A percentile compares a stretch with the other conserved stretches of the same genome.
phyloP scores from a whole-genome alignment of 2,888 invertebrate species.

The Caenorhabditis angaria region DNA sequence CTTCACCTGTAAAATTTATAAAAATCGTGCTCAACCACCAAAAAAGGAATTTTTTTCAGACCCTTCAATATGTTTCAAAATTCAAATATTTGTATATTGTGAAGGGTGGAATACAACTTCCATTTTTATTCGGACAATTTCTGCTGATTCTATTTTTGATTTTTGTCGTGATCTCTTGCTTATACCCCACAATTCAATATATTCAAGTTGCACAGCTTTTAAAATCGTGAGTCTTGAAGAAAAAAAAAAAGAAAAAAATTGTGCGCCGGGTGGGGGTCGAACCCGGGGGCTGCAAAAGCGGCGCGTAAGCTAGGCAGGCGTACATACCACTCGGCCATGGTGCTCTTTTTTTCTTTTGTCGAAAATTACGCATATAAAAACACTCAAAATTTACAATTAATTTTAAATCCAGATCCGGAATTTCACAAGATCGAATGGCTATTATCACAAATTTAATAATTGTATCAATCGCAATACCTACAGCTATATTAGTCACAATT shows the following conservation, averaged over 20 bases:
- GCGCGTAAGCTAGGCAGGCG: too few relatives aligned
- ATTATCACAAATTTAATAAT: neutral
- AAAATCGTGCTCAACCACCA: too few relatives aligned
- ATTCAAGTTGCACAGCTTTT: slow-evolving; percentile 24
- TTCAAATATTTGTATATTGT: slow-evolving; percentile 36
- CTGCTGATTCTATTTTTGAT: slow-evolving; percentile 18
- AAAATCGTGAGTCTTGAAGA: slow-evolving; percentile 14
- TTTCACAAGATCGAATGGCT: neutral
- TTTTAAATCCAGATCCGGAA: neutral
- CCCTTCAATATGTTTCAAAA: slow-evolving; percentile 25
- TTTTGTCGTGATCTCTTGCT: slow-evolving; percentile 30
- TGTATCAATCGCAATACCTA: neutral
- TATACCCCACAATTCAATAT: slow-evolving; percentile 25
- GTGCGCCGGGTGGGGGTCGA: too few relatives aligned
- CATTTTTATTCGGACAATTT: slow-evolving; percentile 20
- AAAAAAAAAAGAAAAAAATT: too few relatives aligned
- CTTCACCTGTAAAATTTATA: slow-evolving; percentile 31
- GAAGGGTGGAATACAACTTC: slow-evolving; percentile 32
- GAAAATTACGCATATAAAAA: too few relatives aligned
- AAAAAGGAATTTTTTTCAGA: slow-evolving; percentile 19
- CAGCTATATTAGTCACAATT: slow-evolving; percentile 5
- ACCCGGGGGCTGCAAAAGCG: too few relatives aligned
- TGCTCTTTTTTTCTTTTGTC: too few relatives aligned
- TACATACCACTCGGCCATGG: too few relatives aligned
- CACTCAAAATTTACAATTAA: too few relatives aligned